These are phyloP conservation scores for Drosophila parvula DNA, from an alignment of 1,140 invertebrate genomes.

Conservation along the genomic window DNA sequence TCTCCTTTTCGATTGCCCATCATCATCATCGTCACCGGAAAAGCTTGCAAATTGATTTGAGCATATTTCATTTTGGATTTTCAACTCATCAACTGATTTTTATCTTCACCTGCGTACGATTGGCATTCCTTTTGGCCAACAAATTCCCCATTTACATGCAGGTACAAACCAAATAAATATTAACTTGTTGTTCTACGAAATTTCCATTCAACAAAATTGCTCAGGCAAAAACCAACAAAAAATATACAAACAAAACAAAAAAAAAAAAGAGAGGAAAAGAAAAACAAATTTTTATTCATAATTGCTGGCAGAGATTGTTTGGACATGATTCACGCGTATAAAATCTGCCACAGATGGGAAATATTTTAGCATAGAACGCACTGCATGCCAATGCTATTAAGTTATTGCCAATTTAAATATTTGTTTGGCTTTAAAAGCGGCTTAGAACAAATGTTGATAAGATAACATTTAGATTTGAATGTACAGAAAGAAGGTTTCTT, in stretches of 20 bases:
- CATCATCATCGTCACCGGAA: conserved; percentile 33
- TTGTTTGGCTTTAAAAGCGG: conserved; percentile 17
- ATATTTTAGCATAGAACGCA: conserved; percentile 4
- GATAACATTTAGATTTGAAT: background rate
- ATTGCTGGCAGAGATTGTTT: conserved; percentile 17
- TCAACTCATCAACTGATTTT: conserved; percentile 49
- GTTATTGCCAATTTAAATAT: conserved; percentile 19
- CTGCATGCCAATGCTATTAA: conserved; percentile 1
- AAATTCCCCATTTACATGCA: conserved; percentile 36
- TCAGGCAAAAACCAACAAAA: background rate
- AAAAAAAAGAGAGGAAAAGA: background rate
- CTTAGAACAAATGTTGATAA: conserved; percentile 6
- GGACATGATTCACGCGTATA: conserved; percentile 18
- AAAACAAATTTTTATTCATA: conserved; percentile 12
- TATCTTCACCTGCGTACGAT: conserved; percentile 24
- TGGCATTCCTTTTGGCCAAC: conserved; percentile 26
- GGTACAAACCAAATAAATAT: conserved; percentile 44
- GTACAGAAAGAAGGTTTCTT: background rate
- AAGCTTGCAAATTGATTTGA: conserved; percentile 67
- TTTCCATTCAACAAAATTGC: conserved; percentile 19
- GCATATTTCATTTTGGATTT: conserved; percentile 64
- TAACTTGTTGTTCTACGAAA: conserved; percentile 22
- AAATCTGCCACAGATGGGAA: conserved; percentile 18
- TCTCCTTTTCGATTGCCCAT: background rate
- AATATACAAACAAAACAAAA: too few species aligned